phyloP scores from a whole-genome alignment of 2,113 vertebrate genomes.

The Aramus guarauna region DNA sequence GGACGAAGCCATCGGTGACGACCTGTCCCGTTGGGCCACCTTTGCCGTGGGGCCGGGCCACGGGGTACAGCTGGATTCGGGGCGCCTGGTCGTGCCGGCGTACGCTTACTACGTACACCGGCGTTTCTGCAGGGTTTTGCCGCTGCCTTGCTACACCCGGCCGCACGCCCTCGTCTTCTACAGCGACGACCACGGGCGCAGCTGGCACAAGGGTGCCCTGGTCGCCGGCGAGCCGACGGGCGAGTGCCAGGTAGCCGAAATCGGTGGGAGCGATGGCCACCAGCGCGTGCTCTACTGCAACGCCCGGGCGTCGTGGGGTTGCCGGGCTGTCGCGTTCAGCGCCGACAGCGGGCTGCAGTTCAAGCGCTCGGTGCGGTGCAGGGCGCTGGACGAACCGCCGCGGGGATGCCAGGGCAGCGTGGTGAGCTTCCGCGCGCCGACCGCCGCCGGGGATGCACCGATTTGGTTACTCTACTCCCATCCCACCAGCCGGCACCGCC shows the following conservation, averaged over 20 bases:
- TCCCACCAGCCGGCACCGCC: constrained; percentile 72
- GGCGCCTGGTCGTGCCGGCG: constrained; percentile 85
- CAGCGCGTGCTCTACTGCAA: constrained; percentile 81
- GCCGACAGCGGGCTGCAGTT: constrained; percentile 73
- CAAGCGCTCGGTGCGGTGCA: constrained; percentile 48
- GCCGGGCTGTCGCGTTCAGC: constrained; percentile 82
- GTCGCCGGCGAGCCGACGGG: constrained; percentile 46
- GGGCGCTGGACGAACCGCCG: constrained; percentile 70
- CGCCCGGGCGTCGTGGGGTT: constrained; percentile 71
- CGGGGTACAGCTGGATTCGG: constrained; percentile 82
- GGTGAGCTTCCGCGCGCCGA: constrained; percentile 70
- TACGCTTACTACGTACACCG: constrained; percentile 81
- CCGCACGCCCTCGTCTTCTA: constrained; percentile 84
- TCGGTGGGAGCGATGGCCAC: not conserved
- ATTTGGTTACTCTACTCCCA: constrained; percentile 90
- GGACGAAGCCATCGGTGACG: constrained; percentile 71
- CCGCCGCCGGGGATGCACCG: accelerated
- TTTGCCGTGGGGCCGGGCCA: constrained; percentile 93
- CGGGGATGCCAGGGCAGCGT: constrained; percentile 91
- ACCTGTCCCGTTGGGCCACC: constrained; percentile 82
- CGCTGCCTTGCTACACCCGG: constrained; percentile 45
- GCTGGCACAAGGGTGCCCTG: constrained; percentile 75
- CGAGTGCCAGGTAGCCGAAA: constrained; percentile 89
- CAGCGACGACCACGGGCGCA: constrained; percentile 83
- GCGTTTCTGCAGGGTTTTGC: not conserved